These are phyloP conservation scores for Lordiphosa clarofinis DNA, from an alignment of 1,140 invertebrate genomes.

Conservation along the genomic window DNA sequence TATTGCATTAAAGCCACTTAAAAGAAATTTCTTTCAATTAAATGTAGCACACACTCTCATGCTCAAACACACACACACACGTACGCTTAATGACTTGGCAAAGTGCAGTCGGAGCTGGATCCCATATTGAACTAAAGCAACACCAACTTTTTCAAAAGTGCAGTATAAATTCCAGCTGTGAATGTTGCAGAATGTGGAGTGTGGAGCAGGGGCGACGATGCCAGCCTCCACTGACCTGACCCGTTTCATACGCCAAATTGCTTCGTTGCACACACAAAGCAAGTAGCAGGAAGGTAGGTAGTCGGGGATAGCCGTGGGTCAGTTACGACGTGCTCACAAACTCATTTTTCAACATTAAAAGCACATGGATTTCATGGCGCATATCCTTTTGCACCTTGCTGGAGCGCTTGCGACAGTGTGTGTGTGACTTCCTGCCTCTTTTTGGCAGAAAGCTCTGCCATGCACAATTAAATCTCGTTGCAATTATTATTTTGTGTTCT, in stretches of 20 bases:
- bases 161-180: conserved; percentile 54
- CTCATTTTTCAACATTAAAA: conserved; percentile 76
- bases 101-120: conserved; percentile 31
- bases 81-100: conserved; percentile 65
- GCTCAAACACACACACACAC: conserved; percentile 27
- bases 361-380: conserved; percentile 69
- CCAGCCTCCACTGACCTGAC: conserved; percentile 52
- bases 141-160: conserved; percentile 61
- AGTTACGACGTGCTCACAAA: conserved; percentile 62
- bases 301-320: conserved; percentile 28
- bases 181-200: conserved; percentile 23
- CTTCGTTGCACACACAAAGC: conserved; percentile 69
- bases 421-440: conserved; percentile 33
- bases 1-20: conserved; percentile 56
- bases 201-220: conserved; percentile 11
- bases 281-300: neutral
- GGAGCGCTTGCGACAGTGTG: conserved; percentile 38
- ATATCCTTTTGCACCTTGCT: conserved; percentile 61
- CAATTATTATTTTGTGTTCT: conserved; percentile 65
- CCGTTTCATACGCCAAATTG: conserved; percentile 75
- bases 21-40: conserved; percentile 67
- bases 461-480: conserved; percentile 64
- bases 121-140: conserved; percentile 64
- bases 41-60: conserved; percentile 47
- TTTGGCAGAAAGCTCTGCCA: conserved; percentile 38